phyloP scores from a whole-genome alignment of 2,797 vertebrate genomes.

The Taenioides sp. region DNA sequence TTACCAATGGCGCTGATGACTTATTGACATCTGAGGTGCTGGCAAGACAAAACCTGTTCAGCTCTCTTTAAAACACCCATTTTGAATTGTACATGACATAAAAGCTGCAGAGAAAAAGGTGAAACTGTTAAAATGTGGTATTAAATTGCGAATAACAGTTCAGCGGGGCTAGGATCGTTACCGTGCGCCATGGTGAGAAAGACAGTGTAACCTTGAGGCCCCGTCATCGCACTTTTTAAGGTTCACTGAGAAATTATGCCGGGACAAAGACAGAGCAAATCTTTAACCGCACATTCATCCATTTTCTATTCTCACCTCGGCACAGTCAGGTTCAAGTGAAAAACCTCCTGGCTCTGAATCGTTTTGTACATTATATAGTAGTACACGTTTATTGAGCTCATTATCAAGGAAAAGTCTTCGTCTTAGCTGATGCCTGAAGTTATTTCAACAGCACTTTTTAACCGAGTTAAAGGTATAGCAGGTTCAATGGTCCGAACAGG shows the following conservation, averaged over 20 bases:
- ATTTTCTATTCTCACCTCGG: conserved; percentile 29
- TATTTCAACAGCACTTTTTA: not conserved
- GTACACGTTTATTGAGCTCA: conserved; percentile 1
- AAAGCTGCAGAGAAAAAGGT: conserved; percentile 21
- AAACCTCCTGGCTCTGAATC: conserved; percentile 29
- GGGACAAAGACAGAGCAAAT: conserved; percentile 61
- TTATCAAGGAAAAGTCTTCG: conserved; percentile 1
- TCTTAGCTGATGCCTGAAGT: not conserved
- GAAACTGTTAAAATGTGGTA: conserved; percentile 14
- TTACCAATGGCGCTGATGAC: conserved; percentile 18
- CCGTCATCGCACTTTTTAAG: conserved; percentile 64
- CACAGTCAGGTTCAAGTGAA: conserved; percentile 33
- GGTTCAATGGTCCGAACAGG: not conserved
- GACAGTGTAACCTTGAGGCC: not conserved
- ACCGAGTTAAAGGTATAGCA: too few relatives aligned
- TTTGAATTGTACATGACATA: conserved; percentile 28
- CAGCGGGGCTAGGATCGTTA: conserved; percentile 20
- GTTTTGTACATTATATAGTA: not conserved
- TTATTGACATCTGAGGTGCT: conserved; percentile 40
- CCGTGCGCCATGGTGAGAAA: conserved; percentile 6
- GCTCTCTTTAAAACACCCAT: conserved; percentile 30
- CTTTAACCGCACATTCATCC: conserved; percentile 17
- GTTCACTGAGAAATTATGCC: conserved; percentile 13
- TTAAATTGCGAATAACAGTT: conserved; percentile 26
- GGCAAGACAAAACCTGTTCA: conserved; percentile 25